Evolutionary conservation across 2,113 vertebrate genomes (phyloP).

Genomic region (Rhinolophus sinicus): DNA sequence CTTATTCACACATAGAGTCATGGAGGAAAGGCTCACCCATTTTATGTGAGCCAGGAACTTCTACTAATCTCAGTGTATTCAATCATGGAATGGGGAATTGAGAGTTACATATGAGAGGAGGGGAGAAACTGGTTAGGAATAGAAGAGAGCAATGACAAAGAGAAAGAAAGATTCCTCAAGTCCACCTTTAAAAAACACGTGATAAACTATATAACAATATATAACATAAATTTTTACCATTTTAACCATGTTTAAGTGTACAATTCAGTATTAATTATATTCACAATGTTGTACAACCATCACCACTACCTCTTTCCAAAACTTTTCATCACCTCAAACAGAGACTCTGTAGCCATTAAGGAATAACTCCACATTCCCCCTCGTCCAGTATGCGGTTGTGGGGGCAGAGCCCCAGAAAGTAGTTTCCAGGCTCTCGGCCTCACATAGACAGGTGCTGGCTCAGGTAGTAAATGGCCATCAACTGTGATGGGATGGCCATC

Average conservation of each 20-base stretch:
- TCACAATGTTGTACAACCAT: not conserved
- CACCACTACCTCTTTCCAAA: not conserved
- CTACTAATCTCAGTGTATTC: accelerated
- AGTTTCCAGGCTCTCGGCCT: too few relatives aligned
- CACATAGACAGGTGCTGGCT: too few relatives aligned
- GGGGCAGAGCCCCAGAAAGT: too few relatives aligned
- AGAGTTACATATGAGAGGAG: not conserved
- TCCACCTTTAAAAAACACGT: not conserved
- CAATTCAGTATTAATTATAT: not conserved
- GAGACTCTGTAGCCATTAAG: not conserved
- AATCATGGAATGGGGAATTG: accelerated
- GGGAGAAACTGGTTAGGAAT: accelerated
- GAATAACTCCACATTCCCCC: too few relatives aligned
- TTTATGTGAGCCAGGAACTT: not conserved
- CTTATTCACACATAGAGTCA: not conserved
- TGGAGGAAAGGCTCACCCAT: accelerated
- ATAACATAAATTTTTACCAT: not conserved
- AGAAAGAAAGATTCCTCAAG: not conserved
- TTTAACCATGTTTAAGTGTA: not conserved
- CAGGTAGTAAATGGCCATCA: too few relatives aligned
- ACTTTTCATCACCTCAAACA: not conserved
- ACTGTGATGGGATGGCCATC: too few relatives aligned
- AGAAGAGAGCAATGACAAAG: not conserved
- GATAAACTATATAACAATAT: not conserved
- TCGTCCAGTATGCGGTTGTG: too few relatives aligned